Evolutionary conservation across 1,140 invertebrate genomes (phyloP).

Genomic region (Melipona quadrifasciata): DNA sequence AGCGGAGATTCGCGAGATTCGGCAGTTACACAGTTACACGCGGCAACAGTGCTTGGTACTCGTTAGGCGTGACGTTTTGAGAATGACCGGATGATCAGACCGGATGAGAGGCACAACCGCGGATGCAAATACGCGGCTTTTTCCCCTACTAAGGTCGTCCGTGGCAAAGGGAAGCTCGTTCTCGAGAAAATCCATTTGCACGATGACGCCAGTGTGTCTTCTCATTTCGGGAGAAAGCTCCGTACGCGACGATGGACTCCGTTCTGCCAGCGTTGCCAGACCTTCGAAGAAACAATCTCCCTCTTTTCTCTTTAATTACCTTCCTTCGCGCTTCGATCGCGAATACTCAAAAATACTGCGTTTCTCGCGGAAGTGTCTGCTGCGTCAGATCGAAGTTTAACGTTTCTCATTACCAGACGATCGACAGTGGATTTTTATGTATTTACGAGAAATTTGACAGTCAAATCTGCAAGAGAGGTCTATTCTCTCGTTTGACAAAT

Average conservation of each 20-base stretch:
- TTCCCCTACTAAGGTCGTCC: neutral
- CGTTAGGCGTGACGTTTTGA: neutral
- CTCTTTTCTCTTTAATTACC: slow-evolving; percentile 19
- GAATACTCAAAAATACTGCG: slow-evolving; percentile 4
- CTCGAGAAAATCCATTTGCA: slow-evolving; percentile 33
- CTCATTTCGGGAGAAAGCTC: slow-evolving; percentile 9
- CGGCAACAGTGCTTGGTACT: neutral
- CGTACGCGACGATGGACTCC: neutral
- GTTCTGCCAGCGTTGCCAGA: too few relatives aligned
- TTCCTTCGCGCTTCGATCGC: slow-evolving; percentile 8
- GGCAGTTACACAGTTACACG: neutral
- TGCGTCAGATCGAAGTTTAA: too few relatives aligned
- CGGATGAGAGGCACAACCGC: neutral
- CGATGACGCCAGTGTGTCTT: slow-evolving; percentile 20
- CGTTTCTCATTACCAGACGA: too few relatives aligned
- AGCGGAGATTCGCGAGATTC: too few relatives aligned
- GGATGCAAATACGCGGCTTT: neutral
- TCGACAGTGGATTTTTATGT: too few relatives aligned
- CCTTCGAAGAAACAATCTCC: neutral
- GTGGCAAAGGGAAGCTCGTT: neutral
- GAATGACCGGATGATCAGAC: neutral
- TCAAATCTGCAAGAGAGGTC: too few relatives aligned
- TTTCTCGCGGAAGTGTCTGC: too few relatives aligned
- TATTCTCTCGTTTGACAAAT: too few relatives aligned
- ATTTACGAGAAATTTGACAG: too few relatives aligned